Conservation (phyloP, 2,888 invertebrate species). For the Leptinotarsa rubiginosa region DNA sequence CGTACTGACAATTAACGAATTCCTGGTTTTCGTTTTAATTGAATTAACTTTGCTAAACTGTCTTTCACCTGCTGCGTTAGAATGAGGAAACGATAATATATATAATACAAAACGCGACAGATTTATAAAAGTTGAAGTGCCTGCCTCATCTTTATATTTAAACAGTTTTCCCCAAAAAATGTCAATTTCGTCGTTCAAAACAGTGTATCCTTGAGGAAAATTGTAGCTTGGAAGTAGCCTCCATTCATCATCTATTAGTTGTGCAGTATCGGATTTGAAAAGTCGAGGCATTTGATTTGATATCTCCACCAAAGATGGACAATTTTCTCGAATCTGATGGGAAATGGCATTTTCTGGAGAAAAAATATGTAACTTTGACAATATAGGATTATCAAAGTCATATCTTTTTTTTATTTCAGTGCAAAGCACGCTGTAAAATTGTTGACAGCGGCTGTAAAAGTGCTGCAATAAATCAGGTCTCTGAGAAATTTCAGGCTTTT, state of each 20-base stretch:
- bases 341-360: background rate
- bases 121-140: background rate
- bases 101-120: background rate
- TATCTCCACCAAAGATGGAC: background rate
- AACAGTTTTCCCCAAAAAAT: background rate
- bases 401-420: background rate
- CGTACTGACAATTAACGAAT: background rate
- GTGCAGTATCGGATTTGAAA: background rate
- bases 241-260: constrained; percentile 5
- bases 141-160: background rate
- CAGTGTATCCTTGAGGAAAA: constrained; percentile 1
- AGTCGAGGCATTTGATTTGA: background rate
- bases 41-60: background rate
- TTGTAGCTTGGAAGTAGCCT: background rate
- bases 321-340: background rate
- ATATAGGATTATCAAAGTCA: background rate
- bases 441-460: background rate
- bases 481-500: background rate
- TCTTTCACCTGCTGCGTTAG: background rate
- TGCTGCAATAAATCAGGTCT: background rate
- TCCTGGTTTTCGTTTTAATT: background rate
- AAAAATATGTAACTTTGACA: background rate
- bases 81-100: background rate
- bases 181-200: background rate
- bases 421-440: background rate